phyloP scores from a whole-genome alignment of 1,140 invertebrate species.

The Saccostrea echinata region DNA sequence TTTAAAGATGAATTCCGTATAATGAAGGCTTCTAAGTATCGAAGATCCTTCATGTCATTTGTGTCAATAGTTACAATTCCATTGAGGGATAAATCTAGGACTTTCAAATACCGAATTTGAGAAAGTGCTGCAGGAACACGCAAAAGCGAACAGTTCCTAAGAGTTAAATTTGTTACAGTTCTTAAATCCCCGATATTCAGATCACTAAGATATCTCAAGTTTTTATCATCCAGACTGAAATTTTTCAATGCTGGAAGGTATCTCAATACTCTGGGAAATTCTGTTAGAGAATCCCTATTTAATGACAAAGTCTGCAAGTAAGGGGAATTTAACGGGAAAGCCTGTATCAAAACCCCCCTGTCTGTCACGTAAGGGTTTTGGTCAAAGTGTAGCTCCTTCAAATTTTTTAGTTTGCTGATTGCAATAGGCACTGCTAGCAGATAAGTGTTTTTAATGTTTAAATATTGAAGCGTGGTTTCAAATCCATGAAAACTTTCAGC shows the following conservation, averaged over 20 bases:
- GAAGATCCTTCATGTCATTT: conserved; percentile 39
- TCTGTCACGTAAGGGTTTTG: conserved; percentile 39
- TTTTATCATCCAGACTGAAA: conserved; percentile 48
- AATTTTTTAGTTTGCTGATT: conserved; percentile 35
- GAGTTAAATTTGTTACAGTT: conserved; percentile 27
- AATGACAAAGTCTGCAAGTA: conserved; percentile 37
- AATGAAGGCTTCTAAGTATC: not conserved
- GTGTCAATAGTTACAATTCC: conserved; percentile 43
- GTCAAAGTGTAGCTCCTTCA: conserved; percentile 46
- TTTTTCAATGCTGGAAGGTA: conserved; percentile 39
- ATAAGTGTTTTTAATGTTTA: conserved; percentile 49
- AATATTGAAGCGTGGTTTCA: conserved; percentile 38
- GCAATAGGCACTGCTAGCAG: conserved; percentile 44
- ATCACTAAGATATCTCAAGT: conserved; percentile 47
- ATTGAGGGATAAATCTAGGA: conserved; percentile 44
- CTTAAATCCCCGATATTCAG: not conserved
- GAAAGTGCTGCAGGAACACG: conserved; percentile 48
- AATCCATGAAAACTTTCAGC: conserved; percentile 49
- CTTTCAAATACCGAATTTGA: conserved; percentile 5
- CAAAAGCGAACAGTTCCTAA: conserved; percentile 45
- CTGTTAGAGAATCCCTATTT: conserved; percentile 29
- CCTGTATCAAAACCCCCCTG: conserved; percentile 42
- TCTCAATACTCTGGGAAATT: conserved; percentile 43
- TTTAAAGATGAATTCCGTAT: conserved; percentile 41
- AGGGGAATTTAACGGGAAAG: conserved; percentile 16